phyloP scores from a whole-genome alignment of 2,888 invertebrate genomes.

The Lepidochrysops patricia region DNA sequence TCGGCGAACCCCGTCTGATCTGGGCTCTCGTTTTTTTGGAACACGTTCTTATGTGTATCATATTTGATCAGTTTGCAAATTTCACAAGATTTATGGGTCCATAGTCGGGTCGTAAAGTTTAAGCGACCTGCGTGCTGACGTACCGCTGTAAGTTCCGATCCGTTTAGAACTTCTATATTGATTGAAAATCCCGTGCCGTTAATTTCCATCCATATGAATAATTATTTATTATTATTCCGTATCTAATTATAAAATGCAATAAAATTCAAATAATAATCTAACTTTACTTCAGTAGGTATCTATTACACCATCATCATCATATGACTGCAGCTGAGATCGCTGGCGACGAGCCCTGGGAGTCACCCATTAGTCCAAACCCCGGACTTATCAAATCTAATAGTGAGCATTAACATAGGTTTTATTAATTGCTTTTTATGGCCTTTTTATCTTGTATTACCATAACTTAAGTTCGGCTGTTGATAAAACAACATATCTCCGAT shows the following conservation, averaged over 20 bases:
- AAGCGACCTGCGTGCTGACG: neutral
- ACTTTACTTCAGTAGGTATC: too few species aligned
- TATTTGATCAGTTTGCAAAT: conserved; percentile 14
- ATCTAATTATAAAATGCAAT: too few species aligned
- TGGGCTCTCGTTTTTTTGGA: conserved; percentile 20
- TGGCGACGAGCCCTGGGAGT: neutral
- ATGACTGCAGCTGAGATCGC: too few species aligned
- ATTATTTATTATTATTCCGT: too few species aligned
- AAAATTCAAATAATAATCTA: too few species aligned
- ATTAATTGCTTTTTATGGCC: conserved; percentile 1
- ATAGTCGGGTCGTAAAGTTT: neutral
- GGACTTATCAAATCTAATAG: neutral
- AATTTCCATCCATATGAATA: neutral
- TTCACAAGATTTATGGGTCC: neutral
- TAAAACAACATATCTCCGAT: conserved; percentile 3
- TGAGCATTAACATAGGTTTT: conserved; percentile 4
- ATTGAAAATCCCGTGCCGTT: neutral
- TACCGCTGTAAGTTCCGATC: neutral
- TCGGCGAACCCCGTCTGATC: conserved; percentile 20
- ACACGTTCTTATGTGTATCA: conserved; percentile 22
- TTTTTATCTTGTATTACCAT: conserved; percentile 8
- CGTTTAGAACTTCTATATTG: neutral
- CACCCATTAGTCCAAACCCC: neutral
- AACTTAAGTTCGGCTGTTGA: conserved; percentile 6
- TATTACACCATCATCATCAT: neutral